A percentile compares a stretch with the other conserved stretches of the same genome.
Evolutionary conservation across 2,888 invertebrate species (phyloP).

Genomic region (Ischnura elegans): DNA sequence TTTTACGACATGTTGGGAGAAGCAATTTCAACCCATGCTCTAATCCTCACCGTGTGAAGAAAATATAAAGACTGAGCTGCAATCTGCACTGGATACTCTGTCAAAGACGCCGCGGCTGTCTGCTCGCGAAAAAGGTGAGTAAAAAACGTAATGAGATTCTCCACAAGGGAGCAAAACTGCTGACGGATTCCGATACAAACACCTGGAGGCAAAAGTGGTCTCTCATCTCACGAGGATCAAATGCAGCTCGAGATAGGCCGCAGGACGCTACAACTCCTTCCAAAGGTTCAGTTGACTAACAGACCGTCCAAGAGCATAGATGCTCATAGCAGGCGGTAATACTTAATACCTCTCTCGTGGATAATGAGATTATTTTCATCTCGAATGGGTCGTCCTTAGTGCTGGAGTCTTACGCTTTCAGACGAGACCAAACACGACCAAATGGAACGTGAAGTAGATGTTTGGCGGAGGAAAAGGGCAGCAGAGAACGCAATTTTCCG

Average conservation of each 20-base stretch:
- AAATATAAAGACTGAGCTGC: background rate
- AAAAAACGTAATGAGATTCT: constrained; percentile 22
- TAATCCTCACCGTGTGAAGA: background rate
- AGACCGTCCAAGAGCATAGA: background rate
- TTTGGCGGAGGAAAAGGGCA: background rate
- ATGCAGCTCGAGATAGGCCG: background rate
- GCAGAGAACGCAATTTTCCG: background rate
- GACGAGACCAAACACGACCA: background rate
- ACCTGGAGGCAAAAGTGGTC: background rate
- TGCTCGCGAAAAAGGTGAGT: background rate
- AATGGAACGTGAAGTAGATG: background rate
- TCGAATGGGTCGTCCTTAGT: background rate
- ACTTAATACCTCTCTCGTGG: background rate
- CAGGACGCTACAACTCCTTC: background rate
- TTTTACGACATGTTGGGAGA: background rate
- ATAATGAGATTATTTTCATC: background rate
- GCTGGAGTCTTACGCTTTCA: background rate
- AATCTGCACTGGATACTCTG: background rate
- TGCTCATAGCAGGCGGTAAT: background rate
- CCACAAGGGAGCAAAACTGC: background rate
- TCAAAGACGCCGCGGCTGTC: background rate
- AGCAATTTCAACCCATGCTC: background rate
- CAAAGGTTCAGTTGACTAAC: background rate
- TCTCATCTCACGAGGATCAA: background rate
- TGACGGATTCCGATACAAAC: background rate